Evolutionary conservation across 1,140 invertebrate genomes (phyloP).

Genomic region (Portunus trituberculatus): DNA sequence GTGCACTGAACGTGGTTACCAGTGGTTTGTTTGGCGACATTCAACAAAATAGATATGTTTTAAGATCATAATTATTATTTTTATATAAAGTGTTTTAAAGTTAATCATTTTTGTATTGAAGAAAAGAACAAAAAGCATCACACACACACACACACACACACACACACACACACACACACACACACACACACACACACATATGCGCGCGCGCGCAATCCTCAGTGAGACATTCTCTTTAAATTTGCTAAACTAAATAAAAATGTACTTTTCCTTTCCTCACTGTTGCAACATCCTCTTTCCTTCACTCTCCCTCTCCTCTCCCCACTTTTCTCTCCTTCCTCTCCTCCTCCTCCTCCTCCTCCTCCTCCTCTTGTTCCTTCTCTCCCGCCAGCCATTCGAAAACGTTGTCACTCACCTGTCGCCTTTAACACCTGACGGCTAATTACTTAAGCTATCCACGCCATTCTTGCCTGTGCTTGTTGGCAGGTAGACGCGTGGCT

Average conservation of each 20-base stretch:
- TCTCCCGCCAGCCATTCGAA: neutral
- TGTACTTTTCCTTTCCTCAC: neutral
- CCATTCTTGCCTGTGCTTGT: neutral
- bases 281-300: neutral
- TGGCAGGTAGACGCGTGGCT: neutral
- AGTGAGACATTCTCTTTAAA: neutral
- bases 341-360: no score
- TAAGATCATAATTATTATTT: no score
- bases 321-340: neutral
- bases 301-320: neutral
- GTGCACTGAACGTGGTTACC: no score
- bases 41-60: no score
- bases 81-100: no score
- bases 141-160: neutral
- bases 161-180: neutral
- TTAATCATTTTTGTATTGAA: no score
- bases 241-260: neutral
- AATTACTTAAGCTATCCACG: neutral
- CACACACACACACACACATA: neutral
- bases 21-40: no score
- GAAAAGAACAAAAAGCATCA: neutral
- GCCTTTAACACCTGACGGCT: neutral
- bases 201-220: neutral
- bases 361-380: neutral
- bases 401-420: neutral